Percentiles rank a stretch among this genome's conserved stretches.
phyloP scores from a whole-genome alignment of 2,113 vertebrate genomes.

The Ursus arctos region DNA sequence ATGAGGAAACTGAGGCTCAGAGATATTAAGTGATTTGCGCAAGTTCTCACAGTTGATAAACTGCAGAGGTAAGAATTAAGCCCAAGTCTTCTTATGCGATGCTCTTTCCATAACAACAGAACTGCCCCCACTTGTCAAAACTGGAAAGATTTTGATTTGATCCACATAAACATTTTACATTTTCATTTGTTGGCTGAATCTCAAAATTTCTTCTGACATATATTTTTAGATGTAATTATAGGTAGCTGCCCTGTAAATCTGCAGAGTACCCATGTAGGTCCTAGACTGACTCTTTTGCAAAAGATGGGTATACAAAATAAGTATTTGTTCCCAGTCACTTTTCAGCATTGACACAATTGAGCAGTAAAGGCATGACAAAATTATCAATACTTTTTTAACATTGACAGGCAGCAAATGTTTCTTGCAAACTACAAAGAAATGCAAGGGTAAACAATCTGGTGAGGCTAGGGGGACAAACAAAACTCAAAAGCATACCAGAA shows the following conservation, averaged over 20 bases:
- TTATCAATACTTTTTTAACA: background rate
- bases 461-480: background rate
- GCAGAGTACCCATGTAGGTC: background rate
- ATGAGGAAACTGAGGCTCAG: background rate
- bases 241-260: background rate
- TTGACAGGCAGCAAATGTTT: background rate
- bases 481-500: background rate
- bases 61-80: background rate
- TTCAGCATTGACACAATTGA: constrained; percentile 9
- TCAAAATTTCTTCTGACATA: background rate
- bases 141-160: background rate
- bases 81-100: background rate
- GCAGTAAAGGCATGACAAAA: background rate
- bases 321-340: background rate
- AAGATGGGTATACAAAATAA: background rate
- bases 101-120: background rate
- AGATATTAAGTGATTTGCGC: background rate
- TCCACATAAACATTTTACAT: background rate
- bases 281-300: background rate
- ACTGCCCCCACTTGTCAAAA: background rate
- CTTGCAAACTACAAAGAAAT: background rate
- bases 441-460: background rate
- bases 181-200: constrained; percentile 20
- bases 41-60: background rate
- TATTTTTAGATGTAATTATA: background rate